phyloP scores from a whole-genome alignment of 2,113 vertebrate species.

The zebrafish (Danio rerio) region GRCz12tu NC_133194.1:21691501-21692000 shows the following conservation, averaged over 20 bases:
- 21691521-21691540: neutral
- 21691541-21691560: neutral
- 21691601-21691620: neutral
- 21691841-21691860: neutral
- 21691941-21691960: conserved; percentile 90
- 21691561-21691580: neutral
- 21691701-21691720: conserved; percentile 90
- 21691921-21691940: conserved; percentile 67
- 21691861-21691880: neutral
- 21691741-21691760: conserved; percentile 93
- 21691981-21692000: conserved; percentile 90
- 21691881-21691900: conserved; percentile 76
- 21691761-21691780: conserved; percentile 93
- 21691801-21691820: conserved; percentile 86
- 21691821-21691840: neutral
- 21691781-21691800: conserved; percentile 91
- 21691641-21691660: neutral
- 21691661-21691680: conserved; percentile 5
- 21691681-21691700: conserved; percentile 92
- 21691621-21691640: neutral
- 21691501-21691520: neutral
- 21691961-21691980: conserved; percentile 85
- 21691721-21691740: conserved; percentile 83
- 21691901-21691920: conserved; percentile 82
- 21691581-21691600: neutral